Base-by-base conservation (phyloP, 2,113 vertebrate species). In the Psephotus haematonotus region DNA sequence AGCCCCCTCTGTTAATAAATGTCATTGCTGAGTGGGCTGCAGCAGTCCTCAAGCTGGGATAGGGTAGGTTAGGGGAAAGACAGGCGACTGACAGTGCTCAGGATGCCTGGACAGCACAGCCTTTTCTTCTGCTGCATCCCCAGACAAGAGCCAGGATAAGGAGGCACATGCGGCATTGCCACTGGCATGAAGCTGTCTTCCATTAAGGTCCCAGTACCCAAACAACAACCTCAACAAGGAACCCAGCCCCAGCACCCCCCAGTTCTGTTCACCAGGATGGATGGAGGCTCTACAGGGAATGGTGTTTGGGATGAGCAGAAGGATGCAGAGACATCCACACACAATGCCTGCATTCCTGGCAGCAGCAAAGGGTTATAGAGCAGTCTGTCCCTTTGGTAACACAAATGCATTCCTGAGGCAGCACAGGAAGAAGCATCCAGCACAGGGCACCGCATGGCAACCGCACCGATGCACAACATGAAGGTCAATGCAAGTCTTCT, bases 401-500 rank as follows among this genome's bases (percentile, higher is more conserved):
- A 46, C 60, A 64, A 88, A 78, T 4, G 43, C 71, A 77, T 65
- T 96, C 96, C 91, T 0, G 43, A 96, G 91, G 95, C 92, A 75
- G 80, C 10, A 2, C 85, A 78, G 70, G 69, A 84, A 86, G 96
- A 85, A 55, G 78, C 88, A 96, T 67, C 85, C 89, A 85, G 88
- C 90, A 76, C 77, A 62, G 76, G 94, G 93, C 93, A 95, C 90
- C 28, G 22, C 79, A 31, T 39, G 85, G 94, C 88, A 96, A 69
- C 60, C n/a, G 82, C 84, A 92, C 95, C 70, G 55, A 88, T 93
- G 89, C 95, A 95, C 96, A 97, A 96, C 94, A 95, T 94, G 94
- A 97, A 97, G 95, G 95, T 96, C 94, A 95, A 53, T 35, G 91
- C 94, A 94, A 95, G 88, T 86, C 93, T 96, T 94, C 92, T 89